Evolutionary conservation across 2,113 vertebrate species (phyloP), one percentile per base, ranked within the genome.

Genomic region (Oncorhynchus mykiss): DNA sequence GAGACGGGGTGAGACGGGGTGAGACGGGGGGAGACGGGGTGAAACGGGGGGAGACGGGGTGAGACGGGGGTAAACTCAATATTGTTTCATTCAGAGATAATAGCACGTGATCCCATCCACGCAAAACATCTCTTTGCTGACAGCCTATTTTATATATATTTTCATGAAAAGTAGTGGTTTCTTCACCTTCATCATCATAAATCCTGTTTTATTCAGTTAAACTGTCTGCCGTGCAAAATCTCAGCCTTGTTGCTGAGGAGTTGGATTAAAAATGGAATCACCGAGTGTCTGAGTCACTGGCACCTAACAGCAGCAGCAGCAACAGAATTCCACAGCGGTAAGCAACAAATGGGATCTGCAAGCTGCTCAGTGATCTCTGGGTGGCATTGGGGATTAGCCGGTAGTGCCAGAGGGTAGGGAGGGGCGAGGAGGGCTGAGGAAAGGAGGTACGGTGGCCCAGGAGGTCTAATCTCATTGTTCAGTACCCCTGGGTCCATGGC

Each of bases 261-360:
- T 62, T 74, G 90, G 86, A 90, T 91, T 92, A 90, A 85, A 91
- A 91, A 86, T 88, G 82, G 51, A 54, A 54, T 54, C 51, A 54
- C 13, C 5, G 14, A 54, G 51, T 16, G 12, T 45, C 39, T 78
- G 81, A 88, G 83, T 89, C 89, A 83, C 78, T 86, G 86, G 89
- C 87, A 89, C 88, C 88, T 89, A 82, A 78, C 88, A 82, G 80
- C 88, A 81, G 85, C 59, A 8, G 0, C 27, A 27, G 27, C 5
- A 91, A n/a, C n/a, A n/a, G n/a, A n/a, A n/a, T 86, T 88, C 85
- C 84, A 86, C 89, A 88, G 82, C 88, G 85, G 86, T 90, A 88
- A 87, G 90, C 90, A 90, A 88, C 87, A 84, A 85, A 87, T 86
- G 83, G 66, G 51, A 4, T 54, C 51, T 54, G 51, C 14, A 14